Evolutionary conservation across 2,797 vertebrate genomes (phyloP).

Genomic region (Alectoris magna): DNA sequence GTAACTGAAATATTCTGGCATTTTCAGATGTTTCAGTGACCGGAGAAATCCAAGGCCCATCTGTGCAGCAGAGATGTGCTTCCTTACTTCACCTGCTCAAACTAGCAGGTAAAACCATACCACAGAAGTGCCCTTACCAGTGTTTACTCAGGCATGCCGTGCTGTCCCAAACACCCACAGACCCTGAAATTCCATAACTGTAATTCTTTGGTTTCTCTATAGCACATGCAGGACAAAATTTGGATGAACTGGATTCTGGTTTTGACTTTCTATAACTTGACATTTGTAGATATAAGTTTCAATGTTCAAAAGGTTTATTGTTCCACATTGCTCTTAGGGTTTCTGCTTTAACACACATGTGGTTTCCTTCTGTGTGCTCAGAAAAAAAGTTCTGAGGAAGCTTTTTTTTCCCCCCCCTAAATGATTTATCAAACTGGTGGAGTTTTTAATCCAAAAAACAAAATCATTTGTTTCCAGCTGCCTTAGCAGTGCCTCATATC

Average conservation of each 20-base stretch:
- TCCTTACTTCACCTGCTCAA: neutral
- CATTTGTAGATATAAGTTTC: rapidly evolving
- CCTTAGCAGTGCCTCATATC: neutral
- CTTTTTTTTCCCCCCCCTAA: neutral
- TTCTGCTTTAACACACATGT: neutral
- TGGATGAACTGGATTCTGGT: neutral
- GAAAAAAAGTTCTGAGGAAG: neutral
- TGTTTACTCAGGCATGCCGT: neutral
- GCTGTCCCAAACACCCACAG: neutral
- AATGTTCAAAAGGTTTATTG: neutral
- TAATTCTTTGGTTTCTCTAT: neutral
- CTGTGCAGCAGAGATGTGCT: no score
- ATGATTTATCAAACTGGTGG: neutral
- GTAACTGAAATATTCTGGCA: neutral
- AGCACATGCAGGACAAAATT: rapidly evolving
- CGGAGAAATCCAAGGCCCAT: neutral
- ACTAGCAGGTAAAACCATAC: neutral
- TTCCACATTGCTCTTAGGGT: rapidly evolving
- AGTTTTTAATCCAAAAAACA: neutral
- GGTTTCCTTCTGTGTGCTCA: rapidly evolving
- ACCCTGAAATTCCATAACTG: neutral
- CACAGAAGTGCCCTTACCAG: neutral
- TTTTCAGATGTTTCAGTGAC: neutral
- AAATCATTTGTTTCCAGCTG: neutral
- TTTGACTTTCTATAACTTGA: neutral